Evolutionary conservation across 2,797 vertebrate species (phyloP), one percentile per base, ranked within the genome.

Genomic region (Vireo griseus): DNA sequence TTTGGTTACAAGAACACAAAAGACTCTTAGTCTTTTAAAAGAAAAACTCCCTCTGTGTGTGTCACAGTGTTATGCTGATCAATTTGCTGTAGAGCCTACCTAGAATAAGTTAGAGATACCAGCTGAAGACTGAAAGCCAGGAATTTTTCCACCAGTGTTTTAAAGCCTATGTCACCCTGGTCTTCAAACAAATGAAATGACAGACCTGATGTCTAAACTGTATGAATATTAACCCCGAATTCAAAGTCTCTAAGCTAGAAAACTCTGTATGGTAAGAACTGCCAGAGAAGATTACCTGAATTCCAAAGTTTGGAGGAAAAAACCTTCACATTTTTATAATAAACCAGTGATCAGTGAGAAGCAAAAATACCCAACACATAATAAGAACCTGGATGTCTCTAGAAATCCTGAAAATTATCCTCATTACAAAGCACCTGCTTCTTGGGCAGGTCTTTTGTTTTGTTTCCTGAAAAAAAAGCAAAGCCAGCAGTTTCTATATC

Each of bases 1-100:
- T 91, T 92, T 86, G 69, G 73, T 95, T 91, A 95, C 82, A 90
- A 79, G 77, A 92, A 93, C 66, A 94, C 81, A 80, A 61, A 94
- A 93, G 89, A 44, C 66, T 77, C 62, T 69, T 21, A 62, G 66
- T 69, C 55, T 57, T 85, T 21, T 19, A 75, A 84, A 93, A 73
- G 18, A 78, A 80, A 61, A 85, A 12, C 80, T 73, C 68, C 11
- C 18, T 69, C 25, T 80, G 25, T 45, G 21, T 69, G 66, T 81
- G 35, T 31, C 66, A 44, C 52, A 50, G 37, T 35, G 39, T 55
- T 55, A 67, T 0, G 13, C 39, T 29, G 54, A 86, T 57, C 62
- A 54, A 16, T 78, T 61, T 62, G 39, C 69, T 92, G 31, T 5
- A 66, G 33, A 75, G 47, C 22, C 44, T 65, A 50, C 13, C 50